These are phyloP conservation scores for Monopis laevigella DNA, from an alignment of 2,888 invertebrate species.

Conservation along the genomic window DNA sequence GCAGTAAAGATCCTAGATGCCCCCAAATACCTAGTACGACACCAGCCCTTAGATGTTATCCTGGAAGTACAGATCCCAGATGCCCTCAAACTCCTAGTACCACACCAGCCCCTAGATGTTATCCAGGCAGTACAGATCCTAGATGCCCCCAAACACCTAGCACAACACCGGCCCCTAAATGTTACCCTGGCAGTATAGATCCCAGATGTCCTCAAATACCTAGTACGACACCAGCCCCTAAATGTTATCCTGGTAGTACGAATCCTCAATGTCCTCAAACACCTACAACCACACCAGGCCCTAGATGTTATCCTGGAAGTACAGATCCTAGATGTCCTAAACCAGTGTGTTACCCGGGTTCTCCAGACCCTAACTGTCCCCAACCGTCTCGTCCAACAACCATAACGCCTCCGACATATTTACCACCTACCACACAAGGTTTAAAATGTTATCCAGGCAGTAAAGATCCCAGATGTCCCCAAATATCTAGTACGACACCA, in stretches of 20 bases:
- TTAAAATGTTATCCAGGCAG: slow-evolving; percentile 28
- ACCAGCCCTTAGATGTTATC: slow-evolving; percentile 25
- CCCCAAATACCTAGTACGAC: slow-evolving; percentile 24
- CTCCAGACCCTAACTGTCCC: slow-evolving; percentile 30
- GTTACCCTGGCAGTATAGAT: slow-evolving; percentile 37
- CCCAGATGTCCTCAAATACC: slow-evolving; percentile 30
- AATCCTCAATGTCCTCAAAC: slow-evolving; percentile 21
- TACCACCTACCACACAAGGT: slow-evolving; percentile 21
- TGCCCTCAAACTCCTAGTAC: slow-evolving; percentile 26
- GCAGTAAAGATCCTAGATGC: slow-evolving; percentile 28
- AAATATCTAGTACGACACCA: slow-evolving; percentile 25
- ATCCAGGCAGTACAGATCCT: slow-evolving; percentile 23
- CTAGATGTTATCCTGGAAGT: slow-evolving; percentile 27
- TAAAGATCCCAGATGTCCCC: slow-evolving; percentile 29
- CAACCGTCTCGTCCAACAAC: slow-evolving; percentile 20
- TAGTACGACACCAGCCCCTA: slow-evolving; percentile 21
- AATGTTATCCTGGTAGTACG: slow-evolving; percentile 24
- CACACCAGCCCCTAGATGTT: slow-evolving; percentile 22
- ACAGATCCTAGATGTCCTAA: slow-evolving; percentile 30
- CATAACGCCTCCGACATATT: slow-evolving; percentile 18
- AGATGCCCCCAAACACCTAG: slow-evolving; percentile 23
- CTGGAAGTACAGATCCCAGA: slow-evolving; percentile 27
- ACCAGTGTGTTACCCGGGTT: slow-evolving; percentile 24
- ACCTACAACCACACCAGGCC: slow-evolving; percentile 19
- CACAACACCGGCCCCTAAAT: slow-evolving; percentile 23